Conservation (phyloP, 2,888 invertebrate genomes). For the Neoscelio sp. region DNA sequence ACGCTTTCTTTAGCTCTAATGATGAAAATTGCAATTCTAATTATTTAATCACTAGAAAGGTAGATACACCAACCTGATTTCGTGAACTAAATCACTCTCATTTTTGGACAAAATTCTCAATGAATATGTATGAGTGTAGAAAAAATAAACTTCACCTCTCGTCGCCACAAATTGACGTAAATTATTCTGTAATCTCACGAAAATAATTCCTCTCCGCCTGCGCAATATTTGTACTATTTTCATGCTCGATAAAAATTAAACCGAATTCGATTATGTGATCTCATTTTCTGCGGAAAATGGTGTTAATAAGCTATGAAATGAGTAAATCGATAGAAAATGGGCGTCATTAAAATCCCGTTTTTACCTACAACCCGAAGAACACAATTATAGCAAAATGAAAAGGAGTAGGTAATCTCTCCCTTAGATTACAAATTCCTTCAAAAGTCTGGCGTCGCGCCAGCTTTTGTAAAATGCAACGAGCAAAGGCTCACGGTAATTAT, state of each 20-base stretch:
- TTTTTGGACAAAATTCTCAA: conserved; percentile 17
- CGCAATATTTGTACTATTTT: conserved; percentile 11
- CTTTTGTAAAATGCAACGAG: conserved; percentile 45
- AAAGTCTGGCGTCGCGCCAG: conserved; percentile 57
- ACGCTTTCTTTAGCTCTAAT: not conserved
- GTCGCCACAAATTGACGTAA: conserved; percentile 26
- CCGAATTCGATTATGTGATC: conserved; percentile 26
- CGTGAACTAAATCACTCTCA: conserved; percentile 27
- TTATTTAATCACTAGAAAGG: conserved; percentile 36
- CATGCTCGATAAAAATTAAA: conserved; percentile 3
- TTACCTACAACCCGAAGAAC: conserved; percentile 25
- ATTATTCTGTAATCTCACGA: conserved; percentile 30
- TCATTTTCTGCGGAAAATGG: not conserved
- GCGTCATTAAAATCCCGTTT: conserved; percentile 35
- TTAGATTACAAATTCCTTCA: conserved; percentile 55
- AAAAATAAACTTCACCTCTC: conserved; percentile 31
- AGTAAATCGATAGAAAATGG: conserved; percentile 40
- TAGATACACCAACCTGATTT: conserved; percentile 17
- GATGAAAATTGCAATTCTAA: conserved; percentile 37
- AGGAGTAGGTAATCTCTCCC: conserved; percentile 52
- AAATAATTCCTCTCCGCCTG: conserved; percentile 21
- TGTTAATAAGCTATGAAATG: conserved; percentile 48
- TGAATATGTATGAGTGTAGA: conserved; percentile 44
- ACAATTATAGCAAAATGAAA: conserved; percentile 41
- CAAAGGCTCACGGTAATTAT: conserved; percentile 59